Evolutionary conservation across 2,797 vertebrate genomes (phyloP).

Genomic region (Propithecus deckenii): DNA sequence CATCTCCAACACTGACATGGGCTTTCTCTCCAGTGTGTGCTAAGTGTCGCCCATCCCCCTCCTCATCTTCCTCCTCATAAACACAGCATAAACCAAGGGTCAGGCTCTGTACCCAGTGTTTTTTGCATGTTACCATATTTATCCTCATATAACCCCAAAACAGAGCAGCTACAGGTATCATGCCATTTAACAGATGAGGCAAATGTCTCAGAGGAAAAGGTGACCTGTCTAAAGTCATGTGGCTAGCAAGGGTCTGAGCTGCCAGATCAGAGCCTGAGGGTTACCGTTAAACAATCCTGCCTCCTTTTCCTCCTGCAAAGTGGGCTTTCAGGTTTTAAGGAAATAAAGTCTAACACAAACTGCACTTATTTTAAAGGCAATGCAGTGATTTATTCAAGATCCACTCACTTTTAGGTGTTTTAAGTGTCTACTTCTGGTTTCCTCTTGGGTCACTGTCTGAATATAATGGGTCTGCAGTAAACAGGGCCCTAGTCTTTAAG

Average conservation of each 20-base stretch:
- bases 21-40: background rate
- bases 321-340: background rate
- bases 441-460: background rate
- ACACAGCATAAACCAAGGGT: background rate
- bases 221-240: background rate
- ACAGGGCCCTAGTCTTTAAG: rapidly evolving
- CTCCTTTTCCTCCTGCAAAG: background rate
- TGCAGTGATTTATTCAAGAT: background rate
- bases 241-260: background rate
- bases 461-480: background rate
- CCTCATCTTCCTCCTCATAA: background rate
- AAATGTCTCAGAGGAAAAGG: background rate
- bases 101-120: background rate
- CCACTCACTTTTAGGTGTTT: background rate
- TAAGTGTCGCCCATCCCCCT: background rate
- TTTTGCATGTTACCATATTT: background rate
- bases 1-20: background rate
- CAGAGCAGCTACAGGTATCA: background rate
- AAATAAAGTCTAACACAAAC: background rate
- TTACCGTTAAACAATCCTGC: background rate
- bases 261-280: background rate
- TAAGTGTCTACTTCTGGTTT: background rate
- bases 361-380: background rate
- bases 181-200: background rate
- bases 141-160: background rate